Percentiles rank a stretch among this genome's conserved stretches.
Conservation (phyloP, 2,797 vertebrate genomes). For the Vultur gryphus region DNA sequence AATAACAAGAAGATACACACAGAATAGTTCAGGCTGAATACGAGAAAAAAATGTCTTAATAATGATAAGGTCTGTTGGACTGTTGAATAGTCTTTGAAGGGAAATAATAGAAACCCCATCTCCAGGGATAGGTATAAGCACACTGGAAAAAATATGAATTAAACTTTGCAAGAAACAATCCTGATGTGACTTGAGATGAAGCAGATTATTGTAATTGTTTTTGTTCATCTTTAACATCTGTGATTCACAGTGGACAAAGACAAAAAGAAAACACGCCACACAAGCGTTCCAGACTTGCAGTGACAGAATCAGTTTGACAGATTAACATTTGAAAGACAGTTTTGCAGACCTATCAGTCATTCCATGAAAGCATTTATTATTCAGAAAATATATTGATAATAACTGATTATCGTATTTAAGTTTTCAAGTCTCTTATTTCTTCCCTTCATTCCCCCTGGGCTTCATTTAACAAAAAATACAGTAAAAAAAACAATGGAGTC, state of each 20-base stretch:
- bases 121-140: neutral
- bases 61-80: neutral
- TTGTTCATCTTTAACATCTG: neutral
- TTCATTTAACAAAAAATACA: neutral
- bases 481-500: neutral
- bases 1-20: neutral
- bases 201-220: neutral
- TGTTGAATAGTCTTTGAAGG: neutral
- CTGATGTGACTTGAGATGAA: neutral
- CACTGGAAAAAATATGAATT: neutral
- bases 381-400: neutral
- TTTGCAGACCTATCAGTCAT: neutral
- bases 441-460: neutral
- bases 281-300: neutral
- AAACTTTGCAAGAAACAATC: neutral
- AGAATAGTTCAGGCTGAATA: neutral
- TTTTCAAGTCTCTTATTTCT: neutral
- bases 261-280: neutral
- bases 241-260: neutral
- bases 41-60: neutral
- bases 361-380: neutral
- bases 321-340: neutral
- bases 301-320: neutral
- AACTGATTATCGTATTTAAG: neutral
- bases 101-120: neutral